Conservation (phyloP, 2,113 vertebrate genomes). For the Neopipo cinnamomea region DNA sequence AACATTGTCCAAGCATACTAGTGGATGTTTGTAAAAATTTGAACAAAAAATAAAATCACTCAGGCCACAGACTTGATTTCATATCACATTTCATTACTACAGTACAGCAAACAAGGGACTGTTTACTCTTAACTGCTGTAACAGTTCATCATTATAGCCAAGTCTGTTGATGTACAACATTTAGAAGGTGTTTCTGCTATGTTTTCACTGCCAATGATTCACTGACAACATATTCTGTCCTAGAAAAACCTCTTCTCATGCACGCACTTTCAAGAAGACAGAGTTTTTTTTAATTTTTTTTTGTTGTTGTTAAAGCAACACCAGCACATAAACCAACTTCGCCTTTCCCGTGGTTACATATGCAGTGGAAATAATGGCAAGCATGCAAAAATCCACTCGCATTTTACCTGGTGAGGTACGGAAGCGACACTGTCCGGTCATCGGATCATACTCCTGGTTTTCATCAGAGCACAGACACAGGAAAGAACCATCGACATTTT, state of each 20-base stretch:
- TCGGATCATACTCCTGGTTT: conserved; percentile 87
- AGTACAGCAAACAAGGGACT: background rate
- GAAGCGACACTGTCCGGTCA: conserved; percentile 86
- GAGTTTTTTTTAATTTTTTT: background rate
- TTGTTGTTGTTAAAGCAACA: background rate
- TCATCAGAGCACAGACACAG: conserved; percentile 86
- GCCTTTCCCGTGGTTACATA: background rate
- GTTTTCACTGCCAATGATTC: background rate
- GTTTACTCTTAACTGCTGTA: background rate
- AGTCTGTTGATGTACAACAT: background rate
- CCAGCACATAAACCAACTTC: background rate
- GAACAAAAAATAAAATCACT: background rate
- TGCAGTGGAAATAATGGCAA: background rate
- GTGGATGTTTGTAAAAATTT: background rate
- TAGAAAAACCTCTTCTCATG: background rate
- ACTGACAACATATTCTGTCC: background rate
- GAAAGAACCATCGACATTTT: conserved; percentile 91
- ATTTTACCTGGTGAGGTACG: conserved; percentile 78
- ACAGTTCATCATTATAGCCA: background rate
- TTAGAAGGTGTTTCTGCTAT: background rate
- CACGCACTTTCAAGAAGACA: background rate
- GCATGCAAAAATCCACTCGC: background rate
- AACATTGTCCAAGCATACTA: background rate
- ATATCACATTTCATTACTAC: background rate
- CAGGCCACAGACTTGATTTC: background rate